phyloP scores from a whole-genome alignment of 1,140 invertebrate species.

The Hypothenemus hampei region DNA sequence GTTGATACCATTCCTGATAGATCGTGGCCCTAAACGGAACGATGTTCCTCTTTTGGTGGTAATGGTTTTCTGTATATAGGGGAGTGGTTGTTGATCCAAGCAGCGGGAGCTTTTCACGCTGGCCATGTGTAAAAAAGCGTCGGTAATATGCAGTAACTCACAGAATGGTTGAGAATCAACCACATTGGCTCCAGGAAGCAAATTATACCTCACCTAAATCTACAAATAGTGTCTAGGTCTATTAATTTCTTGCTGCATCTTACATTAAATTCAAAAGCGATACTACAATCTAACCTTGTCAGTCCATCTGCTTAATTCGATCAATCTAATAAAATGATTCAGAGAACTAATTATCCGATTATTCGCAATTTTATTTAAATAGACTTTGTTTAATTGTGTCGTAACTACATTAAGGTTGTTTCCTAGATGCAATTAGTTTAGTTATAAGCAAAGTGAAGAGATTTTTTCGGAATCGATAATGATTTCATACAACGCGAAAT shows the following conservation, averaged over 20 bases:
- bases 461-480: conserved; percentile 27
- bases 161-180: conserved; percentile 10
- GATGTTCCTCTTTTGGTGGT: conserved; percentile 16
- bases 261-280: too few relatives aligned
- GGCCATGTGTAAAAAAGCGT: conserved; percentile 18
- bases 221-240: too few relatives aligned
- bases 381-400: conserved; percentile 24
- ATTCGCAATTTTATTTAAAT: conserved; percentile 14
- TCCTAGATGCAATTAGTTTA: conserved; percentile 27
- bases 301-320: conserved; percentile 10
- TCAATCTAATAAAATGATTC: conserved; percentile 22
- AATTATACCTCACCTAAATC: too few relatives aligned
- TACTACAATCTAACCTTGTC: background rate
- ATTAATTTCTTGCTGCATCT: too few relatives aligned
- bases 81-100: conserved; percentile 15
- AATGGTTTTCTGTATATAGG: conserved; percentile 18
- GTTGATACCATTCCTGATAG: too few relatives aligned
- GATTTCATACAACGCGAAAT: conserved; percentile 22
- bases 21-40: too few relatives aligned
- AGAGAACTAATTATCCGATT: conserved; percentile 18
- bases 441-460: conserved; percentile 7
- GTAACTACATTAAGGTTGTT: conserved; percentile 16
- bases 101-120: conserved; percentile 26
- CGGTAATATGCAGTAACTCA: conserved; percentile 27
- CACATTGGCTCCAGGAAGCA: conserved; percentile 11